Percentiles rank a stretch among this genome's conserved stretches.
Conservation (phyloP, 2,797 vertebrate species). For the Sebastes minor region DNA sequence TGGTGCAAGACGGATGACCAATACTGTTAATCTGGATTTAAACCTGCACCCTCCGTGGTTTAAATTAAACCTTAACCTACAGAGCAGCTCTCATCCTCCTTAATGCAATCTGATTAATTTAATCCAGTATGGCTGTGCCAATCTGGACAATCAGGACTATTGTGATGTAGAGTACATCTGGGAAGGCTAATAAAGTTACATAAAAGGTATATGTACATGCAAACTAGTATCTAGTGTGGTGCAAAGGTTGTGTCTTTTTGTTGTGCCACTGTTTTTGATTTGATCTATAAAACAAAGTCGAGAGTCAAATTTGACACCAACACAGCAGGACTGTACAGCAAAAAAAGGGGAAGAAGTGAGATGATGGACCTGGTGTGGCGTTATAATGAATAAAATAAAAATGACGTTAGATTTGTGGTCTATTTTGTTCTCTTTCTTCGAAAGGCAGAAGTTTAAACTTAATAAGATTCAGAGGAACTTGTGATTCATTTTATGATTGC, state of each 20-base stretch:
- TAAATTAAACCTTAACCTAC: conserved; percentile 52
- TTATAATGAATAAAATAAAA: background rate
- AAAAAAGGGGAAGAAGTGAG: background rate
- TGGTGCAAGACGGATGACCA: background rate
- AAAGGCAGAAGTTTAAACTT: background rate
- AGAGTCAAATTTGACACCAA: background rate
- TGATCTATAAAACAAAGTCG: background rate
- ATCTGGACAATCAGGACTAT: conserved; percentile 16
- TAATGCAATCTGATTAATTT: conserved; percentile 53
- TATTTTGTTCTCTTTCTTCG: background rate
- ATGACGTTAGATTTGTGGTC: background rate
- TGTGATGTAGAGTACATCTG: conserved; percentile 2
- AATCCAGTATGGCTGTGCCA: conserved; percentile 19
- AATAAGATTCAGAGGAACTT: background rate
- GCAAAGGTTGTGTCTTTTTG: background rate
- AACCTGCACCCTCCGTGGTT: conserved; percentile 12
- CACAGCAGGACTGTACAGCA: background rate
- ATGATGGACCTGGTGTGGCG: accelerated
- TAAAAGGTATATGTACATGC: background rate
- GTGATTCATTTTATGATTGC: background rate
- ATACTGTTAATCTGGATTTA: conserved; percentile 43
- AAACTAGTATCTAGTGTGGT: background rate
- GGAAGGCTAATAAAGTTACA: conserved; percentile 5
- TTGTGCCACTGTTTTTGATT: background rate
- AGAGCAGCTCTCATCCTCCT: conserved; percentile 41